Base-by-base conservation (phyloP, 2,113 vertebrate species). In the Colossoma macropomum region DNA sequence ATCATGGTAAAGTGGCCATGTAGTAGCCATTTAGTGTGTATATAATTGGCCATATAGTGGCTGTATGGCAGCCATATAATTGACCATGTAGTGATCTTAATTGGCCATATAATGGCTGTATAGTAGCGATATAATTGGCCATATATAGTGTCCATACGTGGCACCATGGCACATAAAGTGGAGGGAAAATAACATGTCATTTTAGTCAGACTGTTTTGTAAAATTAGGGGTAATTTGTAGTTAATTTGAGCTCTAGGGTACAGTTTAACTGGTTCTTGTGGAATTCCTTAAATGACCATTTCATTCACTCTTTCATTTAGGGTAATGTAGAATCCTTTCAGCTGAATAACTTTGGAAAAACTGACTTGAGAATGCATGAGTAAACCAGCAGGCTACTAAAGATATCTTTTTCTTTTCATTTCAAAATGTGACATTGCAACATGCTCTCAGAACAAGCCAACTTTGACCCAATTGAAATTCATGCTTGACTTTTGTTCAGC, bases 401-500 rank as follows among this genome's bases (percentile, higher is more conserved):
- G 34, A n/a, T 38, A 38, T 38, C 16, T 52, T 25, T 65, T 69
- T 23, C 41, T 45, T 9, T 25, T 73, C 50, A 34, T 60, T 38
- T 70, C 60, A 52, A 41, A 77, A 56, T 74, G 50, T 78, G 38
- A 72, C 80, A 52, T 28, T 48, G 80, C 69, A 54, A 38, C 30
- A 63, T 62, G 19, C n/a, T 65, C 70, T 72, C 25, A 11, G 48
- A 84, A 73, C 23, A 60, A 19, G 41, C 54, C 23, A 52, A 34
- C 65, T 54, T 38, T 30, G 28, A 70, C 66, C 28, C 13, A 66
- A 38, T 27, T 32, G 69, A 54, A 28, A 54, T 71, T 27, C 25
- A 45, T 62, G 1, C 15, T 48, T 59, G 48, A 25, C 60, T 27
- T 85, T 66, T 65, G 56, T 85, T 27, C 48, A 13, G 52, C 13